A percentile compares a stretch with the other conserved stretches of the same genome.
Evolutionary conservation across 2,797 vertebrate species (phyloP).

Genomic region (Phataginus tricuspis): DNA sequence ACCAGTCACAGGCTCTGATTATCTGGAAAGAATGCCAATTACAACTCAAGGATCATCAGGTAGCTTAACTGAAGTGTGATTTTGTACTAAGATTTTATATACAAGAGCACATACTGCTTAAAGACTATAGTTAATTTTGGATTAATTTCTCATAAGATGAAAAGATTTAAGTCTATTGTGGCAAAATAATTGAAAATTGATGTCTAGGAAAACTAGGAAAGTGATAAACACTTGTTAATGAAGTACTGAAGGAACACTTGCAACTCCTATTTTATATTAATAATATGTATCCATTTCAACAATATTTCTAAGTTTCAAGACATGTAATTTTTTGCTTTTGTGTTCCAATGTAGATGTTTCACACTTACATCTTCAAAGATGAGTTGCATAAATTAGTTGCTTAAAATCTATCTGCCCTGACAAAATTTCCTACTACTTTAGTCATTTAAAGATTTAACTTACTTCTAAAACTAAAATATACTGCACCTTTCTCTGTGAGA

Average conservation of each 20-base stretch:
- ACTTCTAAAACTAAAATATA: conserved; percentile 23
- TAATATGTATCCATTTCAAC: background rate
- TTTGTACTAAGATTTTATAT: background rate
- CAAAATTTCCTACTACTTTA: conserved; percentile 8
- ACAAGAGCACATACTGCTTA: background rate
- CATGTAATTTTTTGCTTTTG: background rate
- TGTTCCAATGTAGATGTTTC: conserved; percentile 41
- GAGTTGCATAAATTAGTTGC: background rate
- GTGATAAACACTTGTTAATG: conserved; percentile 55
- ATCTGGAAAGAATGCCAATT: background rate
- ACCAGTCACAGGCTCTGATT: background rate
- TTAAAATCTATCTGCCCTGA: background rate
- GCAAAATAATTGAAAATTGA: conserved; percentile 50
- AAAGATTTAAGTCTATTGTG: conserved; percentile 53
- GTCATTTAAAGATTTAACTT: conserved; percentile 46
- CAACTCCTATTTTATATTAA: background rate
- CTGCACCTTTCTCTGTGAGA: background rate
- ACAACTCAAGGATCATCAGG: background rate
- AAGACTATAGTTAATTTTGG: conserved; percentile 55
- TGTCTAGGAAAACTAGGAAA: conserved; percentile 26
- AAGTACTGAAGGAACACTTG: background rate
- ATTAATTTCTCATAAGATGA: conserved; percentile 50
- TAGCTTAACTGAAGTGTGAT: background rate
- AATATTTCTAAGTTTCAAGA: background rate
- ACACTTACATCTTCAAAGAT: background rate